Base-by-base conservation (phyloP, 2,888 invertebrate species). In the Phasia obesa region DNA sequence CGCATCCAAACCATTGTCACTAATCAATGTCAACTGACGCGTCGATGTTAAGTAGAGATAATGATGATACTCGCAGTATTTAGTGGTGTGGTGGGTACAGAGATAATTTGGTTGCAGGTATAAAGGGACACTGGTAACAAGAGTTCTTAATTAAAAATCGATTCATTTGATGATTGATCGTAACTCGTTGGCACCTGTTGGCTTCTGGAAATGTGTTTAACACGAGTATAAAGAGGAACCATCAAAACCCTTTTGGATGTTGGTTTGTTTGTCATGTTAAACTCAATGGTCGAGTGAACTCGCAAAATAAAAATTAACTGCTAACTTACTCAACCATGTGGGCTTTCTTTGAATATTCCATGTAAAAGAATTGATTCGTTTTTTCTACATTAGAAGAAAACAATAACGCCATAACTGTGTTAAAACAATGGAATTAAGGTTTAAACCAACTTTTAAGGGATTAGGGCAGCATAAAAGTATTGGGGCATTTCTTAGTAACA, bases 101-200 rank as follows among this genome's bases (percentile, higher is more conserved):
- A 35, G n/a, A 27, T 38, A 49, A 57, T 57, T 57, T 47, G 5
- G 17, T n/a, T 73, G 23, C 49, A 55, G 17, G 23, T 49, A 67
- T 17, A 42, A 57, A 47, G 31, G 59, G 87, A 87, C 85, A 88
- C 87, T 77, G 67, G 67, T 89, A 90, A 90, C 91, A 90, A 90
- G 90, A 91, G 88, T 90, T 90, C 90, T 90, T 91, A 90, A 91
- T 90, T 91, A 91, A 90, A 89, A 89, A 90, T 91, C 89, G 90
- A 90, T 89, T 90, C 87, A 86, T 53, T 60, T 84, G 87, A 90
- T 91, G 90, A 90, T 90, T 90, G 90, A 90, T 90, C 90, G 88
- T 88, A 87, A 81, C 87, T 87, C 88, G 86, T 89, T 90, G 90
- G 90, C 91, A 90, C 90, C 91, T 90, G 90, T 91, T 90, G 90